Evolutionary conservation across 2,113 vertebrate species (phyloP), one percentile per base, ranked within the genome.

Genomic region (Chinchilla lanigera): DNA sequence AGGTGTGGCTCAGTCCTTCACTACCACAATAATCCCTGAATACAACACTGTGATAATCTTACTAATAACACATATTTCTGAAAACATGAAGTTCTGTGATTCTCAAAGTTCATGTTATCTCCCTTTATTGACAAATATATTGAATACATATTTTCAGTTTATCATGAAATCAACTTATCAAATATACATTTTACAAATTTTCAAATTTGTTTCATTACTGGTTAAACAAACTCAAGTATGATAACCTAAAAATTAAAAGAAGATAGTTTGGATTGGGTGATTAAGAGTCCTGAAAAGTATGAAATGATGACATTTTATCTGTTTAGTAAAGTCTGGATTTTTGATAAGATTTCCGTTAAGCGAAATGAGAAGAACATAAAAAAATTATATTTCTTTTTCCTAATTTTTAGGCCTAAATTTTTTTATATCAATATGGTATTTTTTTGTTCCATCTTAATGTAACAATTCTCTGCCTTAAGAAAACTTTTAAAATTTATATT

Each of bases 301-400:
- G 3, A 81, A 60, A 22, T 73, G 38, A 13, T 89, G 54, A 20
- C 16, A 50, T 69, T 96, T 92, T 65, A 77, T 98, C 94, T 60
- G 52, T 19, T 52, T 94, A 90, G 86, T 87, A 90, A 93, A 96
- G 38, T 44, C 85, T 90, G 24, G 75, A 89, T 96, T 73, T 95
- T 44, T 86, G 63, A 41, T 14, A 63, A 89, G n/a, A 89, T 58
- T 10, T 4, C 71, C 96, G 82, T 90, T 89, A 95, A 96, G 90
- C 89, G 96, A 92, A 96, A 75, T 24, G 81, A 41, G 97, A 44
- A 97, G 20, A 88, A 95, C 9, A 83, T 26, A 14, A 89, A 97
- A 97, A 13, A 17, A 41, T 97, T 98, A 44, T 26, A 41, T 94
- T 94, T 65, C 4, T 93, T 97, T 95, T 50, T 96, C 38, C 90